phyloP scores from a whole-genome alignment of 2,797 vertebrate species.

The Molossus alvarezi region DNA sequence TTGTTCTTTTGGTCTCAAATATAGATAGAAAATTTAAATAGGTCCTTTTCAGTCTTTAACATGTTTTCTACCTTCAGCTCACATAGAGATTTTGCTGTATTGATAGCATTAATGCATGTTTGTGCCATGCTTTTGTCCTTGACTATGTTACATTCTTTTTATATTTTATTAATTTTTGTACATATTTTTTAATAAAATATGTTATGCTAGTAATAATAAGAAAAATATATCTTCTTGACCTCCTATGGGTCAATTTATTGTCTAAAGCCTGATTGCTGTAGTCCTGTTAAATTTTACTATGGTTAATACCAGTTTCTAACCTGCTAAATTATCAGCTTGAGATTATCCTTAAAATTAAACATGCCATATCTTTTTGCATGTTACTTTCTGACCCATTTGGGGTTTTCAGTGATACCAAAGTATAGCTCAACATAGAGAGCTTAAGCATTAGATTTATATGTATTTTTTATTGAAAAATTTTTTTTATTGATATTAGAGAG shows the following conservation, averaged over 20 bases:
- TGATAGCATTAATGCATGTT: neutral
- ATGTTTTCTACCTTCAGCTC: neutral
- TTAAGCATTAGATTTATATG: neutral
- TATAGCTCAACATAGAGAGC: neutral
- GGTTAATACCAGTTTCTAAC: slow-evolving; percentile 5
- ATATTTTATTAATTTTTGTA: neutral
- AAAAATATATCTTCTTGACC: slow-evolving; percentile 18
- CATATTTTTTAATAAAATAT: neutral
- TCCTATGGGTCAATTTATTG: neutral
- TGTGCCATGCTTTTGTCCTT: slow-evolving; percentile 9
- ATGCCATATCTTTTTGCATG: neutral
- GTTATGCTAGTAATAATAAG: neutral
- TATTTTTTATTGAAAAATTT: too few relatives aligned
- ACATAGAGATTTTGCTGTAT: slow-evolving; percentile 6
- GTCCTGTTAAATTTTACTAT: slow-evolving; percentile 3
- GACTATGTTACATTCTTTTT: slow-evolving; percentile 13
- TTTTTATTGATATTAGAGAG: too few relatives aligned
- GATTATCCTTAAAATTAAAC: slow-evolving; percentile 26
- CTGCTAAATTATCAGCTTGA: slow-evolving; percentile 31
- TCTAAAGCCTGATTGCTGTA: slow-evolving; percentile 33
- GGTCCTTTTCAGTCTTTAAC: slow-evolving; percentile 8
- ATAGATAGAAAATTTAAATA: neutral
- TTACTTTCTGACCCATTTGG: neutral
- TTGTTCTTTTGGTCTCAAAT: slow-evolving; percentile 50
- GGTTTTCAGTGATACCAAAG: slow-evolving; percentile 1